Evolutionary conservation across 2,797 vertebrate species (phyloP).

Genomic region (Chaetophractus vellerosus): DNA sequence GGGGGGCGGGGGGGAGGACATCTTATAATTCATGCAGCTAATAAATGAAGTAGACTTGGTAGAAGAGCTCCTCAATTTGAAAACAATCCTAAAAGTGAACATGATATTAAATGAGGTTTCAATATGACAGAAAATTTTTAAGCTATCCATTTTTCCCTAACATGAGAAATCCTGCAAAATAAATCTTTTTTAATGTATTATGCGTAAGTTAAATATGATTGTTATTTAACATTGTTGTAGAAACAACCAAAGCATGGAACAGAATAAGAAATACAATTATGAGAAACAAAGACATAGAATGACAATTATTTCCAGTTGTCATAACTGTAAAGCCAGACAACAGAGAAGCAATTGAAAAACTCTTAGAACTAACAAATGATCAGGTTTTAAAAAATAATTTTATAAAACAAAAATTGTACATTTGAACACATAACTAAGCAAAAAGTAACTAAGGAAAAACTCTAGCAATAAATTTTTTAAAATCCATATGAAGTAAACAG

Average conservation of each 20-base stretch:
- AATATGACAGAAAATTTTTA: constrained; percentile 24
- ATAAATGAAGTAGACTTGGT: neutral
- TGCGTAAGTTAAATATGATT: neutral
- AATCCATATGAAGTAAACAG: neutral
- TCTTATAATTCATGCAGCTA: neutral
- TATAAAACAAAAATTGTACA: neutral
- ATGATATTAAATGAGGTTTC: constrained; percentile 28
- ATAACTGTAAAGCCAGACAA: constrained; percentile 58
- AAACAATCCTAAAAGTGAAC: neutral
- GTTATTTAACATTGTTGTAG: constrained; percentile 16
- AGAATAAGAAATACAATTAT: constrained; percentile 50
- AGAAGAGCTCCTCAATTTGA: neutral
- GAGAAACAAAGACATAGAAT: constrained; percentile 7
- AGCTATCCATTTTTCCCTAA: neutral
- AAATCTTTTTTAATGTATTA: neutral
- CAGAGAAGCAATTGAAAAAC: neutral
- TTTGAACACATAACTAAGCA: neutral
- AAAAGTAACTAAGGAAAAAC: neutral
- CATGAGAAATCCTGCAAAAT: neutral
- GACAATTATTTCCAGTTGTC: neutral
- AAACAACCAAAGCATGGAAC: neutral
- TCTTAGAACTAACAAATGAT: neutral
- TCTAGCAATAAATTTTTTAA: neutral
- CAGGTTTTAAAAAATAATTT: neutral
- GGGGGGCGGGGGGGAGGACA: neutral